phyloP scores from a whole-genome alignment of 2,797 vertebrate genomes.

The Cossypha heuglini region DNA sequence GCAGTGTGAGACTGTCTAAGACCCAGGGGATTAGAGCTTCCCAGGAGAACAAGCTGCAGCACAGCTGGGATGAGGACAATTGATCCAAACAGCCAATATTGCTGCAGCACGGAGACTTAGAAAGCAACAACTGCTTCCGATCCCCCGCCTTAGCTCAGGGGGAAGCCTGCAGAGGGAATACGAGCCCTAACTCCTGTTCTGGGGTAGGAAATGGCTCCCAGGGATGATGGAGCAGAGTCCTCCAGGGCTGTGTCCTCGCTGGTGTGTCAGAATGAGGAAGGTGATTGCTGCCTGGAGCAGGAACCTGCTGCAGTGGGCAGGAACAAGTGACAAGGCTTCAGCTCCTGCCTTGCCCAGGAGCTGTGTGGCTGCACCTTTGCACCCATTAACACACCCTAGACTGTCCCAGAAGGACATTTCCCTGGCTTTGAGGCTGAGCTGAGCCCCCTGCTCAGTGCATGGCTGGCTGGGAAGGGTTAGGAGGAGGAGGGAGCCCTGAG shows the following conservation, averaged over 20 bases:
- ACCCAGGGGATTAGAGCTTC: neutral
- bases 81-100: neutral
- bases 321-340: fast-evolving
- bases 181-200: neutral
- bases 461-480: neutral
- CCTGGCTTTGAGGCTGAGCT: fast-evolving
- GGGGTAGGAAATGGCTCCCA: neutral
- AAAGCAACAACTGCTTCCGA: neutral
- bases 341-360: neutral
- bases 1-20: neutral
- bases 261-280: neutral
- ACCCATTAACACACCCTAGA: neutral
- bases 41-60: neutral
- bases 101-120: neutral
- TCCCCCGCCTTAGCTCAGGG: neutral
- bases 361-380: neutral
- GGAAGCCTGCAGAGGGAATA: neutral
- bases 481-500: fast-evolving
- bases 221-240: neutral
- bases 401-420: neutral
- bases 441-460: fast-evolving
- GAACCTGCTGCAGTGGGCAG: neutral
- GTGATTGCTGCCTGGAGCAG: fast-evolving
- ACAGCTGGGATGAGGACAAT: neutral
- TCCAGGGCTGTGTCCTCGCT: neutral